phyloP scores from a whole-genome alignment of 2,888 invertebrate species.

The Hesperia comma region DNA sequence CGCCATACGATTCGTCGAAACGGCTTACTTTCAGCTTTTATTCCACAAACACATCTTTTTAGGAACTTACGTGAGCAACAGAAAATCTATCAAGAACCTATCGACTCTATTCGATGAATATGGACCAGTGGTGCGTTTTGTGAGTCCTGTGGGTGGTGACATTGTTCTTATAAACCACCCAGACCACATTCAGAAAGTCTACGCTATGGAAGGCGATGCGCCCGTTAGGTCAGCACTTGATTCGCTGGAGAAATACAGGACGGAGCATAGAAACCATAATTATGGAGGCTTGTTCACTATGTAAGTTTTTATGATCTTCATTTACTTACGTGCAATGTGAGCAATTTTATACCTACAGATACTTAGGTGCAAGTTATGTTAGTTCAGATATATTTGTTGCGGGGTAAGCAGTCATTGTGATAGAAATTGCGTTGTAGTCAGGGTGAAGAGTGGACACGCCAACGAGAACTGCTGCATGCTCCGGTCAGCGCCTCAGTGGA shows the following conservation, averaged over 20 bases:
- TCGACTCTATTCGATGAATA: slow-evolving; percentile 79
- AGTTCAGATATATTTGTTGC: too few species aligned
- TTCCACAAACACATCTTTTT: slow-evolving; percentile 6
- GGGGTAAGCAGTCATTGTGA: too few species aligned
- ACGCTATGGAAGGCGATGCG: slow-evolving; percentile 83
- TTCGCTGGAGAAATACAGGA: slow-evolving; percentile 86
- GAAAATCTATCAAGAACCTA: slow-evolving; percentile 61
- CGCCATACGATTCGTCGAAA: too few species aligned
- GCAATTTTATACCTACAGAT: too few species aligned
- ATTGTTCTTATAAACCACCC: slow-evolving; percentile 86
- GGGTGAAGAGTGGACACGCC: slow-evolving; percentile 84
- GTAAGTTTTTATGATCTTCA: slow-evolving; percentile 18
- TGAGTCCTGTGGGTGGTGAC: slow-evolving; percentile 86
- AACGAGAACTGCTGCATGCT: slow-evolving; percentile 75
- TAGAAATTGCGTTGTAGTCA: slow-evolving; percentile 64
- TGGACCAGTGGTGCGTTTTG: slow-evolving; percentile 86
- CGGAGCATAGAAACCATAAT: slow-evolving; percentile 79
- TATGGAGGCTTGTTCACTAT: slow-evolving; percentile 77
- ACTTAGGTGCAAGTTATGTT: too few species aligned
- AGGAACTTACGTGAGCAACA: slow-evolving; percentile 62
- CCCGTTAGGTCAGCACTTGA: slow-evolving; percentile 86
- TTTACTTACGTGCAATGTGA: too few species aligned
- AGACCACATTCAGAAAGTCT: slow-evolving; percentile 86
- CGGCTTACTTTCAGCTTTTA: too few species aligned
- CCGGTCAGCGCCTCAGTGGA: slow-evolving; percentile 69